Evolutionary conservation across 2,888 invertebrate species (phyloP), one percentile per base, ranked within the genome.

Genomic region (Polylopha cassiicola): DNA sequence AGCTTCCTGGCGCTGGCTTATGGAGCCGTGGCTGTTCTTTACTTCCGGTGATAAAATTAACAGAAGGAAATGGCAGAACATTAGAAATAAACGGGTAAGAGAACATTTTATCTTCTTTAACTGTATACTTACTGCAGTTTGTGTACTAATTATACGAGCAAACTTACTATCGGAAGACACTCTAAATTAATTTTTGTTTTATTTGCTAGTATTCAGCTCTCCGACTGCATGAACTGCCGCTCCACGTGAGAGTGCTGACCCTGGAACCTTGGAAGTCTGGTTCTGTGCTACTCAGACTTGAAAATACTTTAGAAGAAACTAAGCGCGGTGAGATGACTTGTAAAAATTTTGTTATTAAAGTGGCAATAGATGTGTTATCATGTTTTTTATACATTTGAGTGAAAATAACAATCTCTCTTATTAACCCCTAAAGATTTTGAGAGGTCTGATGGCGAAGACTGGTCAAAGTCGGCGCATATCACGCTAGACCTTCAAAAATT

Each of bases 401-500:
- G 4, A 17, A 4, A 6, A 8, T 22, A 30, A 8, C 8, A 4
- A 4, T 14, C 6, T 8, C n/a, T 22, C 2, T 17, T 8, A 17
- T 1, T 43, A 70, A 73, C 62, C 0, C 52, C 46, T 4, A 44
- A 42, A 15, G 61, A 55, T 39, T 15, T 37, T 1, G 64, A 65
- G 0, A 65, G 64, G 9, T 65, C 68, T 1, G 38, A 27, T 0
- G 55, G 59, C 1, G 73, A 74, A 5, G 69, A 73, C 10, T 52
- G 34, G 0, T 10, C 51, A 0, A 65, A 59, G 2, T 48, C 61
- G 0, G 61, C 71, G 0, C 70, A 87, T 73, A 72, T 70, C 52
- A 58, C 72, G 0, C 77, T 92, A 10, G 86, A 91, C 43, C 61
- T 92, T 3, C 64, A 89, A 73, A 84, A 88, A 53, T 63, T 93